These are phyloP conservation scores for Bombus cullumanus DNA, from an alignment of 1,140 invertebrate species.

Conservation along the genomic window DNA sequence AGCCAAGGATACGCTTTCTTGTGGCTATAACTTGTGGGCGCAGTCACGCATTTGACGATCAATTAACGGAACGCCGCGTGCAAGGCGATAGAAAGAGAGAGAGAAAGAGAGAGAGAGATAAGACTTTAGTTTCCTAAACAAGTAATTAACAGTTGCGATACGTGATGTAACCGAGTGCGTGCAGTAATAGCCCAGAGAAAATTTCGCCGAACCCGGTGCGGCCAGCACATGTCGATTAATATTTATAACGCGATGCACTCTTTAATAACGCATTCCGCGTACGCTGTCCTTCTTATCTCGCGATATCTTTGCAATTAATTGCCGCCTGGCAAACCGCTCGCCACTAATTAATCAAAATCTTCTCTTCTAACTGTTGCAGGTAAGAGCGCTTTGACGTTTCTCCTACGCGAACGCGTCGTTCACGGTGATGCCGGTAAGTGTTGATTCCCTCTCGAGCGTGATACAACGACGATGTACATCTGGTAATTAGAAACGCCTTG, in stretches of 20 bases:
- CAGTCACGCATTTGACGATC: conserved; percentile 10
- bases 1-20: neutral
- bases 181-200: conserved; percentile 7
- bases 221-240: conserved; percentile 66
- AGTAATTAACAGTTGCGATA: conserved; percentile 30
- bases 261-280: conserved; percentile 63
- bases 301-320: conserved; percentile 55
- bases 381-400: conserved; percentile 71
- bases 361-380: conserved; percentile 70
- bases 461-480: neutral
- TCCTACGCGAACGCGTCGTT: conserved; percentile 9
- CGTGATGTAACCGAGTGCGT: conserved; percentile 16
- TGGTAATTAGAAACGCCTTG: conserved; percentile 25
- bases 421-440: conserved; percentile 36
- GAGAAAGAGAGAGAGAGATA: neutral
- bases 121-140: conserved; percentile 2
- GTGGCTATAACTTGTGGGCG: too few species aligned
- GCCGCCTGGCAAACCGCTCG: conserved; percentile 5
- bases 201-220: conserved; percentile 39
- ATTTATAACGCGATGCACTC: conserved; percentile 73
- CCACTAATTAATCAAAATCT: conserved; percentile 51
- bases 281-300: conserved; percentile 19
- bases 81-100: neutral
- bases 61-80: conserved; percentile 19
- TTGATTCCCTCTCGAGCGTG: conserved; percentile 33